These are phyloP conservation scores for Drosophila sp. DNA, from an alignment of 1,140 invertebrate genomes.

Conservation along the genomic window DNA sequence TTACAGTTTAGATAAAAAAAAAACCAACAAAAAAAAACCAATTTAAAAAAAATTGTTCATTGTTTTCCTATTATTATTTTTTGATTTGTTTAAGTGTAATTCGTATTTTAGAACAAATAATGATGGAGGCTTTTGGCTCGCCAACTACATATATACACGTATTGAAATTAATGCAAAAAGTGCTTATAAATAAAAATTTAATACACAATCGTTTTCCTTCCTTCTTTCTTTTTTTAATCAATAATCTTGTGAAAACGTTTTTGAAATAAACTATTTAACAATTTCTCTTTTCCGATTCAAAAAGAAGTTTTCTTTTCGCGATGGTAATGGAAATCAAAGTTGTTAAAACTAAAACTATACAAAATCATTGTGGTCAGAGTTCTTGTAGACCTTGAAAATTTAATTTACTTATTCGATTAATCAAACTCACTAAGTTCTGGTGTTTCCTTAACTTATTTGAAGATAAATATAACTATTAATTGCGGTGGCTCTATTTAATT, in stretches of 20 bases:
- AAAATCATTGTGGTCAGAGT: too few species aligned
- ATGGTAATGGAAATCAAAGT: neutral
- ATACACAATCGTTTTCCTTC: conserved; percentile 15
- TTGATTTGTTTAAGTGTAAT: conserved; percentile 19
- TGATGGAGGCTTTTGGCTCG: conserved; percentile 9
- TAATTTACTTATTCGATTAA: too few species aligned
- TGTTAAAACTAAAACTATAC: too few species aligned
- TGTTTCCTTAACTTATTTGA: too few species aligned
- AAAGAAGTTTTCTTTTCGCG: conserved; percentile 7
- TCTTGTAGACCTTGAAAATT: too few species aligned
- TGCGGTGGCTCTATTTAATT: too few species aligned
- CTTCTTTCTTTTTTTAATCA: neutral
- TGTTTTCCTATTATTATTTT: neutral
- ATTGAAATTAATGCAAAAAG: conserved; percentile 52
- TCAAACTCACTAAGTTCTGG: too few species aligned
- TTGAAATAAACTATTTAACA: conserved; percentile 59
- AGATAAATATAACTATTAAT: too few species aligned
- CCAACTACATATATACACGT: conserved; percentile 29
- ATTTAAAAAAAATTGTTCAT: neutral
- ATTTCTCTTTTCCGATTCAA: conserved; percentile 53
- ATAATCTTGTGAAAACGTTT: conserved; percentile 31
- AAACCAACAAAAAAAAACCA: neutral
- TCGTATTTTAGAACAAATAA: conserved; percentile 4
- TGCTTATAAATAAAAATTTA: conserved; percentile 43
- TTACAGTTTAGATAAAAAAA: conserved; percentile 33